Evolutionary conservation across 2,113 vertebrate species (phyloP).

Genomic region (Muntiacus reevesi): DNA sequence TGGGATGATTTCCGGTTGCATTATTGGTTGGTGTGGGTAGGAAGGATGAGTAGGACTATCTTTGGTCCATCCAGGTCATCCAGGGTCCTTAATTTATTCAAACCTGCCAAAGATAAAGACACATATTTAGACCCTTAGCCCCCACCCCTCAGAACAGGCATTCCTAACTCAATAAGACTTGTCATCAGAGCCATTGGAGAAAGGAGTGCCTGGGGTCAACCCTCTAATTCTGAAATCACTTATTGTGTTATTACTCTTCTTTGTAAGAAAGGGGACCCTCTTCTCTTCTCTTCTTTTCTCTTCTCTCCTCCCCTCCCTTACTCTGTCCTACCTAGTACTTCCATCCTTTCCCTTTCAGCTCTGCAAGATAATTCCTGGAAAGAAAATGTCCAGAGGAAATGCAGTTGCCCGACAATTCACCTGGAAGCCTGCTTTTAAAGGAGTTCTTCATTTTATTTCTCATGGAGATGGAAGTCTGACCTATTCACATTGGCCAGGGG

Average conservation of each 20-base stretch:
- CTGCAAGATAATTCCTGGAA: neutral
- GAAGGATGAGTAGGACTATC: neutral
- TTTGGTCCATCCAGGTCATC: neutral
- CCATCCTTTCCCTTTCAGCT: neutral
- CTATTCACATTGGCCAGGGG: neutral
- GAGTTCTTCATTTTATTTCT: neutral
- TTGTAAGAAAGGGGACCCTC: neutral
- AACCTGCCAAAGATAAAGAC: neutral
- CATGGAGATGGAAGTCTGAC: neutral
- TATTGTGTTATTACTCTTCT: neutral
- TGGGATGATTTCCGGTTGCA: neutral
- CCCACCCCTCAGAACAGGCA: neutral
- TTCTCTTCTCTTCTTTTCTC: too few species aligned
- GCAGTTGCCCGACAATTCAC: neutral
- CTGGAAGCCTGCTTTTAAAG: neutral
- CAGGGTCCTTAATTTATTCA: conserved; percentile 17
- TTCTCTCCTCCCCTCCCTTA: neutral
- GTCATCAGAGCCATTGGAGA: neutral
- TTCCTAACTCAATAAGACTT: neutral
- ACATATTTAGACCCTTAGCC: neutral
- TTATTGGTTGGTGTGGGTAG: neutral
- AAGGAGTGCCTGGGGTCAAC: neutral
- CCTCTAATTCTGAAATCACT: neutral
- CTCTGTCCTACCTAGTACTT: neutral
- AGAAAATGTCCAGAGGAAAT: neutral